A percentile compares a stretch with the other conserved stretches of the same genome.
Conservation (phyloP, 2,888 invertebrate genomes). For the Hypselothyrea guttata region DNA sequence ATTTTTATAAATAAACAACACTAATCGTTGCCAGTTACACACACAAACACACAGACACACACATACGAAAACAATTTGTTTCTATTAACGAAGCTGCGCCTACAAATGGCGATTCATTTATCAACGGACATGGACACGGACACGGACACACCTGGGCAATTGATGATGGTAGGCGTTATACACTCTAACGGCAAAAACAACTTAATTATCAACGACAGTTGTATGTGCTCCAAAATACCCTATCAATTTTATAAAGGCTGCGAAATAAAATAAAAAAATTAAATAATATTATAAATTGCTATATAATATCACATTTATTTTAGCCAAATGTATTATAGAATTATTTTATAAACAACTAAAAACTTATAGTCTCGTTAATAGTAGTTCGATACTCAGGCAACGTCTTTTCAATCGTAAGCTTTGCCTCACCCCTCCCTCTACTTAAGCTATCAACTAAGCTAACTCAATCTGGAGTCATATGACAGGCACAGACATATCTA, state of each 20-base stretch:
- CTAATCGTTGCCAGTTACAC: slow-evolving; percentile 55
- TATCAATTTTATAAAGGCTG: background rate
- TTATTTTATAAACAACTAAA: too few relatives aligned
- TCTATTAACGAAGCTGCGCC: slow-evolving; percentile 74
- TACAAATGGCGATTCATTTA: slow-evolving; percentile 74
- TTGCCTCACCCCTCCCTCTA: background rate
- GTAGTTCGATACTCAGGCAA: too few relatives aligned
- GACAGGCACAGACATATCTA: slow-evolving; percentile 9
- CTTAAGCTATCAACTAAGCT: background rate
- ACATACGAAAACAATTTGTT: slow-evolving; percentile 66
- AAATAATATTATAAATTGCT: too few relatives aligned
- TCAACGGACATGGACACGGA: slow-evolving; percentile 23
- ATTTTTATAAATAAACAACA: slow-evolving; percentile 72
- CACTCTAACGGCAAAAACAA: slow-evolving; percentile 23
- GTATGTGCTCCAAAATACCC: slow-evolving; percentile 18
- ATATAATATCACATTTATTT: too few relatives aligned
- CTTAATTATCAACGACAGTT: background rate
- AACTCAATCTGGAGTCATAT: background rate
- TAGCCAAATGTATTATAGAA: too few relatives aligned
- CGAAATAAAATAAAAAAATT: too few relatives aligned
- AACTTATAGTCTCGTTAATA: too few relatives aligned
- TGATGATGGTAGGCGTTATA: slow-evolving; percentile 56
- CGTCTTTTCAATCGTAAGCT: too few relatives aligned
- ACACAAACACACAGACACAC: slow-evolving; percentile 1
- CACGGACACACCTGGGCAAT: slow-evolving; percentile 66